These are phyloP conservation scores for Eupsilia transversa DNA, from an alignment of 2,888 invertebrate genomes.

Conservation along the genomic window DNA sequence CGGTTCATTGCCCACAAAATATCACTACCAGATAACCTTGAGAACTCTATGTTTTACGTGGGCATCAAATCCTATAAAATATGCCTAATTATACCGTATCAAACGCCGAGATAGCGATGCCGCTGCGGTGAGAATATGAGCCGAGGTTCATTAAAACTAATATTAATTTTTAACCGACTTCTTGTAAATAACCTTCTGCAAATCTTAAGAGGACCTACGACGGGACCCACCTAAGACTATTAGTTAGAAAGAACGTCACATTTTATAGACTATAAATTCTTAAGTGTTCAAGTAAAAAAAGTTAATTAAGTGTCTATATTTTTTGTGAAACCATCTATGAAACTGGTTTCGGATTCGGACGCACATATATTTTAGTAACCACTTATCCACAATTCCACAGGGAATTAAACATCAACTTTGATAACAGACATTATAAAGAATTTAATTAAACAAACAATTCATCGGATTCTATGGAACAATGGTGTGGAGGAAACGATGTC, in stretches of 20 bases:
- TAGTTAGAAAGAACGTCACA: not conserved
- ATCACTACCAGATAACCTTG: slow-evolving; percentile 49
- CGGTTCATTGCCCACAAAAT: slow-evolving; percentile 30
- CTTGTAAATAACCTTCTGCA: not conserved
- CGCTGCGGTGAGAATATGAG: not conserved
- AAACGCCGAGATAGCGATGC: not conserved
- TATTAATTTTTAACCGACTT: not conserved
- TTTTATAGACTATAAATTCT: slow-evolving; percentile 14
- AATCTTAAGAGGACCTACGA: not conserved
- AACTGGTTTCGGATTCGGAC: slow-evolving; percentile 35
- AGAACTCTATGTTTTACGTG: slow-evolving; percentile 25
- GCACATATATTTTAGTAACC: slow-evolving; percentile 2
- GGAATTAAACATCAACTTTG: slow-evolving; percentile 3
- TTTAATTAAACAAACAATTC: slow-evolving; percentile 9
- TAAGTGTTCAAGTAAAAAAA: slow-evolving; percentile 22
- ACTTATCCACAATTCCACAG: not conserved
- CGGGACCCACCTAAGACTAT: not conserved
- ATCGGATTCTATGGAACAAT: slow-evolving; percentile 35
- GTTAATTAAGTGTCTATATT: slow-evolving; percentile 1
- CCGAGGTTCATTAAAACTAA: not conserved
- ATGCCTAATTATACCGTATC: slow-evolving; percentile 13
- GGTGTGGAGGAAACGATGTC: slow-evolving; percentile 42
- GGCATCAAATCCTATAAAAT: slow-evolving; percentile 33
- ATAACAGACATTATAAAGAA: slow-evolving; percentile 16
- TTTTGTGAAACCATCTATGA: slow-evolving; percentile 15